Percentiles rank a stretch among this genome's conserved stretches.
These are phyloP conservation scores for Strigamia transsilvanica DNA, from an alignment of 2,888 invertebrate genomes.

Conservation along the genomic window DNA sequence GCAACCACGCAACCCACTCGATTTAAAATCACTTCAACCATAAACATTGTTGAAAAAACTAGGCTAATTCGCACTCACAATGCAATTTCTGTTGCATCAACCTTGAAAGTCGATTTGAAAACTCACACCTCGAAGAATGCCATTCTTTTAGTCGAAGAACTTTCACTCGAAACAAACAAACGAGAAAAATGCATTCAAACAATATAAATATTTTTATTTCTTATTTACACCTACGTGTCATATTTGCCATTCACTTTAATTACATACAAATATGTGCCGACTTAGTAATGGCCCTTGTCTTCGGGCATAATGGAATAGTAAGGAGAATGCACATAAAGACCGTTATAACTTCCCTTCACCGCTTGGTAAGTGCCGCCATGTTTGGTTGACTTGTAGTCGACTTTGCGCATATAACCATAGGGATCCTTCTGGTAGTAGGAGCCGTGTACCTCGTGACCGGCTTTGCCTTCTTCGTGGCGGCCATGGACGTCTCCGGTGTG, in stretches of 20 bases:
- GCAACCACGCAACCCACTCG: not conserved
- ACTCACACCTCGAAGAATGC: constrained; percentile 3
- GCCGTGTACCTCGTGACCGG: constrained; percentile 44
- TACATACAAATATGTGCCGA: not conserved
- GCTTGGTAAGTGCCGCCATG: constrained; percentile 50
- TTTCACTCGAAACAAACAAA: not conserved
- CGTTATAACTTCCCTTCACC: constrained; percentile 48
- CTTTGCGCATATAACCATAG: constrained; percentile 48
- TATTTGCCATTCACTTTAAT: not conserved
- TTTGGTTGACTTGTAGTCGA: constrained; percentile 49
- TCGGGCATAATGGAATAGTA: constrained; percentile 48
- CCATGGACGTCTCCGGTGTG: constrained; percentile 52
- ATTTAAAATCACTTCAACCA: constrained; percentile 6
- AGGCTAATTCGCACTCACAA: constrained; percentile 1
- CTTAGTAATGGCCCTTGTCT: constrained; percentile 17
- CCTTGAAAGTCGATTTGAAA: constrained; percentile 21
- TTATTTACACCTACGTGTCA: constrained; percentile 10
- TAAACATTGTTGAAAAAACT: not conserved
- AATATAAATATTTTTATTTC: constrained; percentile 32
- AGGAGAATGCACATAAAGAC: constrained; percentile 52
- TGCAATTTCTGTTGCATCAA: not conserved
- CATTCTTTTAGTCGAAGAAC: not conserved
- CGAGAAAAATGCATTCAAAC: not conserved
- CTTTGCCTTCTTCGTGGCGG: constrained; percentile 40
- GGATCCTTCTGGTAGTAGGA: constrained; percentile 48